Conservation (phyloP, 2,113 vertebrate genomes). For the Hypocryptadius cinnamomeus region DNA sequence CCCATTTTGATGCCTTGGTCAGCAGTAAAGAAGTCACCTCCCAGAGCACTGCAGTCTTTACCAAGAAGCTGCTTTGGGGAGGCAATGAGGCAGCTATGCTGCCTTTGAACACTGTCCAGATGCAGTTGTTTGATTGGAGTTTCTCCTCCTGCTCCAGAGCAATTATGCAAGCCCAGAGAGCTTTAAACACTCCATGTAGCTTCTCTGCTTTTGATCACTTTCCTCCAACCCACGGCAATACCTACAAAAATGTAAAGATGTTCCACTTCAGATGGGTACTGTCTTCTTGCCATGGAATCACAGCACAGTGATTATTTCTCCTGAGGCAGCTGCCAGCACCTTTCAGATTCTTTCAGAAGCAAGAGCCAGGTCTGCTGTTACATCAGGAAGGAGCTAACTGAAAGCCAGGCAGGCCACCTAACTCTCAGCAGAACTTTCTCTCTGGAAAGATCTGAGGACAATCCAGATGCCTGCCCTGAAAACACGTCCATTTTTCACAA, state of each 20-base stretch:
- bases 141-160: background rate
- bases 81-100: background rate
- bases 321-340: background rate
- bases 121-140: background rate
- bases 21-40: background rate
- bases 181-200: background rate
- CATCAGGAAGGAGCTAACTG: background rate
- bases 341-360: background rate
- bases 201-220: background rate
- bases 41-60: background rate
- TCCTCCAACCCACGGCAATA: background rate
- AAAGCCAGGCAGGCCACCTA: background rate
- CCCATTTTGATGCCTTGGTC: background rate
- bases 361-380: background rate
- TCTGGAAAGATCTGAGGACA: background rate
- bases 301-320: background rate
- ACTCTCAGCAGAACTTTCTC: background rate
- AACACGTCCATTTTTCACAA: background rate
- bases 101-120: background rate
- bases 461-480: background rate
- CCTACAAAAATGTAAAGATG: background rate
- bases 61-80: background rate
- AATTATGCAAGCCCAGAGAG: background rate
- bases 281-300: background rate
- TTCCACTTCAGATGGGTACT: background rate